These are phyloP conservation scores for Ditula angustiorana DNA, from an alignment of 2,888 invertebrate genomes.

Conservation along the genomic window DNA sequence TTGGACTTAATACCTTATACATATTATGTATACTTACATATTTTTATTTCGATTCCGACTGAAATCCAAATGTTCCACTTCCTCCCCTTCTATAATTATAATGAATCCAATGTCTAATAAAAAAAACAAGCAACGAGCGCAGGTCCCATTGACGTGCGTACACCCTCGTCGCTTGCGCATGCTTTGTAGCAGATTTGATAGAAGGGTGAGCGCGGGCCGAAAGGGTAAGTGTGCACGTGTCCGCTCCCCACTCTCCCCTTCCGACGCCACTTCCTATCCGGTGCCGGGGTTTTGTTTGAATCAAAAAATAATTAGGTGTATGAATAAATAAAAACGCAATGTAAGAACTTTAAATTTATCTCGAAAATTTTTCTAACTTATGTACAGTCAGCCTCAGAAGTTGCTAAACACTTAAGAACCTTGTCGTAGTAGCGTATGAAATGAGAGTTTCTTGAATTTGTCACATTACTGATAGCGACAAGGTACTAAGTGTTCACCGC, in stretches of 20 bases:
- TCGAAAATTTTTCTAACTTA: too few relatives aligned
- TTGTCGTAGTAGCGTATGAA: too few relatives aligned
- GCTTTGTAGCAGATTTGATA: not conserved
- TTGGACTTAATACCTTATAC: too few relatives aligned
- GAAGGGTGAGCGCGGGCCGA: slow-evolving; percentile 26
- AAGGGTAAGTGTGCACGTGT: slow-evolving; percentile 54
- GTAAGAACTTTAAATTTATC: too few relatives aligned
- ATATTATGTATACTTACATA: too few relatives aligned
- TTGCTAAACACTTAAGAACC: too few relatives aligned
- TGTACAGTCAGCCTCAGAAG: too few relatives aligned
- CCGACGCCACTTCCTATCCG: slow-evolving; percentile 40
- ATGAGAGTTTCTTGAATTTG: too few relatives aligned
- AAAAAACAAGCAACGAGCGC: slow-evolving; percentile 4
- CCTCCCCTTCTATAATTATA: not conserved
- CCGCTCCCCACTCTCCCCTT: slow-evolving; percentile 41
- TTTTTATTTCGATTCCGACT: too few relatives aligned
- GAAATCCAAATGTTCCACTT: not conserved
- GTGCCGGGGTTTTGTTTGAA: slow-evolving; percentile 28
- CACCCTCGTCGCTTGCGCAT: slow-evolving; percentile 17
- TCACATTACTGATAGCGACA: too few relatives aligned
- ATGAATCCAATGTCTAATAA: not conserved
- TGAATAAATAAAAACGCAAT: not conserved
- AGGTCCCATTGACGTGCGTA: slow-evolving; percentile 20
- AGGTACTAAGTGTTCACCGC: too few relatives aligned
- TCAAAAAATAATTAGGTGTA: slow-evolving; percentile 19